phyloP scores from a whole-genome alignment of 2,888 invertebrate species.

The Pharmacophagus antenor region DNA sequence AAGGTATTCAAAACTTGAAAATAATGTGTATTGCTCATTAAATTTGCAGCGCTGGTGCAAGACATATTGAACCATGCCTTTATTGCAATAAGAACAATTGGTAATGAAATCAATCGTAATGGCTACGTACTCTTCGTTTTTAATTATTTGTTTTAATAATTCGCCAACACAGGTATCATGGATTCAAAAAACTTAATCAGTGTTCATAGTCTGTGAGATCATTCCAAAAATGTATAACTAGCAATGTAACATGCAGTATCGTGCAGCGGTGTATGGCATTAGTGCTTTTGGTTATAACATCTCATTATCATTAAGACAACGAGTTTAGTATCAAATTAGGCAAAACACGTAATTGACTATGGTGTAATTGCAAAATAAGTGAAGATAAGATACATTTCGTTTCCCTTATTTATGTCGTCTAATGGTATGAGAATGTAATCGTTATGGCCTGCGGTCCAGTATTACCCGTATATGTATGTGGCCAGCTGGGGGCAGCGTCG shows the following conservation, averaged over 20 bases:
- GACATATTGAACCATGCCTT: background rate
- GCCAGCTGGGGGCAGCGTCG: slow-evolving; percentile 9
- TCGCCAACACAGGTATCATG: background rate
- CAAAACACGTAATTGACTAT: background rate
- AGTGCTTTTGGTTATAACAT: slow-evolving; percentile 1
- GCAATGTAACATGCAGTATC: background rate
- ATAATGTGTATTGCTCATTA: background rate
- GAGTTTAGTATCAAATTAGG: background rate
- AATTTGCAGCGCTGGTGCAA: background rate
- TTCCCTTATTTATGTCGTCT: slow-evolving; percentile 7
- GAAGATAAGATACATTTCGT: background rate
- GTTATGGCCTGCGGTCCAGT: background rate
- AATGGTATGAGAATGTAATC: slow-evolving; percentile 16
- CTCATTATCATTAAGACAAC: slow-evolving; percentile 13
- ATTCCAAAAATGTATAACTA: too few species aligned
- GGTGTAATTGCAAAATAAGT: background rate
- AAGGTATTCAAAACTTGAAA: too few species aligned
- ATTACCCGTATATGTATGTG: background rate
- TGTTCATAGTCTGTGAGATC: slow-evolving; percentile 1
- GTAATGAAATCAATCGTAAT: background rate
- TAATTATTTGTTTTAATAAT: background rate
- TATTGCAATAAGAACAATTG: background rate
- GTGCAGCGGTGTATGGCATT: background rate
- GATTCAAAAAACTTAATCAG: background rate
- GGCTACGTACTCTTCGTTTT: background rate